phyloP scores from a whole-genome alignment of 2,113 vertebrate genomes.

The Indicator maculatus region DNA sequence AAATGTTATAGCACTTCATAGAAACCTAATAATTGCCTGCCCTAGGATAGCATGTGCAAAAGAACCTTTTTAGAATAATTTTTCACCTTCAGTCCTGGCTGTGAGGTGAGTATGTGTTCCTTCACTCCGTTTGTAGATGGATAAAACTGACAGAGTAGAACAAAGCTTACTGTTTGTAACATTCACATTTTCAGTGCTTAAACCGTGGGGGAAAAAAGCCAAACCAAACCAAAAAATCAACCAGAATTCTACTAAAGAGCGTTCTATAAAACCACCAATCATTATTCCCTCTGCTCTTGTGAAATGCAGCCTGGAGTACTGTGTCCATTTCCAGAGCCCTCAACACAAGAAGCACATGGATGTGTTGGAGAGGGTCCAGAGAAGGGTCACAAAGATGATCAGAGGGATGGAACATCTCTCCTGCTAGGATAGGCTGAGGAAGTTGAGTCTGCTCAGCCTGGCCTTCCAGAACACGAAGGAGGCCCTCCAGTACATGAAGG shows the following conservation, averaged over 20 bases:
- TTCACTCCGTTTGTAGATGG: neutral
- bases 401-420: no score
- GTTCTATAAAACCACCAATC: conserved; percentile 23
- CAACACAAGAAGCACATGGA: no score
- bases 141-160: neutral
- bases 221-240: neutral
- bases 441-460: no score
- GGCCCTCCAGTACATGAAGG: no score
- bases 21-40: neutral
- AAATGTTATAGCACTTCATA: neutral
- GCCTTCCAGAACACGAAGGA: no score
- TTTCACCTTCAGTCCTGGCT: neutral
- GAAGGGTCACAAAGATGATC: no score
- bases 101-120: neutral
- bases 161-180: neutral
- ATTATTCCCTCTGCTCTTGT: neutral
- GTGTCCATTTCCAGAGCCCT: no score
- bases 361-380: no score
- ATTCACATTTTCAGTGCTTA: conserved; percentile 21
- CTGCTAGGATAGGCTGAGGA: no score
- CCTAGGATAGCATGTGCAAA: neutral
- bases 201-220: neutral
- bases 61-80: neutral
- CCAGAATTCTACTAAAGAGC: neutral
- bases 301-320: no score